Evolutionary conservation across 2,113 vertebrate species (phyloP).

Genomic region (Tympanuchus pallidicinctus): DNA sequence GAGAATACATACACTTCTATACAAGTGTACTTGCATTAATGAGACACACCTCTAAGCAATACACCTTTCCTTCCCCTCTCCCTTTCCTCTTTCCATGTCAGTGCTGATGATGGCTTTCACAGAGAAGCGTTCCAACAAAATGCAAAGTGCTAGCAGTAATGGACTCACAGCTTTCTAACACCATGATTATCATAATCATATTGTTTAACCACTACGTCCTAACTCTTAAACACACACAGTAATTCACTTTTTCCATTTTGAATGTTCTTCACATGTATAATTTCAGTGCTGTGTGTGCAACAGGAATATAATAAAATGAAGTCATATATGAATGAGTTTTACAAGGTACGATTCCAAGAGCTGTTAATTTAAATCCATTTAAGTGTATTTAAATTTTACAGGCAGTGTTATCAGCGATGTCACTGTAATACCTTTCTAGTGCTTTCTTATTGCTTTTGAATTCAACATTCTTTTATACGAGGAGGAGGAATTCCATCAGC

Average conservation of each 20-base stretch:
- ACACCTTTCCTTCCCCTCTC: neutral
- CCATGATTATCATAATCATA: neutral
- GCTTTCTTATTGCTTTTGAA: neutral
- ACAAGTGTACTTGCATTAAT: neutral
- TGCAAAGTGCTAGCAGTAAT: neutral
- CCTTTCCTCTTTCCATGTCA: neutral
- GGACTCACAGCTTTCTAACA: neutral
- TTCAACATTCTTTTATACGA: neutral
- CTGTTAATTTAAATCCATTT: constrained; percentile 29
- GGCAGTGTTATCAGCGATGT: neutral
- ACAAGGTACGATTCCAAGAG: neutral
- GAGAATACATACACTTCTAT: neutral
- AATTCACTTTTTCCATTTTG: neutral
- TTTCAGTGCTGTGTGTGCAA: neutral
- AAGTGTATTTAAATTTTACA: constrained; percentile 30
- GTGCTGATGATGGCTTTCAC: neutral
- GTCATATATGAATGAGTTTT: neutral
- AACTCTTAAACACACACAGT: neutral
- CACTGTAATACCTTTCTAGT: neutral
- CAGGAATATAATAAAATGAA: neutral
- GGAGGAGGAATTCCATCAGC: neutral
- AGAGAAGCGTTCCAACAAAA: neutral
- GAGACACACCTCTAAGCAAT: neutral
- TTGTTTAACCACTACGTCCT: neutral
- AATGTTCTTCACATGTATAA: neutral